Evolutionary conservation across 2,113 vertebrate species (phyloP).

Genomic region (Cryptoleucopteryx plumbea): DNA sequence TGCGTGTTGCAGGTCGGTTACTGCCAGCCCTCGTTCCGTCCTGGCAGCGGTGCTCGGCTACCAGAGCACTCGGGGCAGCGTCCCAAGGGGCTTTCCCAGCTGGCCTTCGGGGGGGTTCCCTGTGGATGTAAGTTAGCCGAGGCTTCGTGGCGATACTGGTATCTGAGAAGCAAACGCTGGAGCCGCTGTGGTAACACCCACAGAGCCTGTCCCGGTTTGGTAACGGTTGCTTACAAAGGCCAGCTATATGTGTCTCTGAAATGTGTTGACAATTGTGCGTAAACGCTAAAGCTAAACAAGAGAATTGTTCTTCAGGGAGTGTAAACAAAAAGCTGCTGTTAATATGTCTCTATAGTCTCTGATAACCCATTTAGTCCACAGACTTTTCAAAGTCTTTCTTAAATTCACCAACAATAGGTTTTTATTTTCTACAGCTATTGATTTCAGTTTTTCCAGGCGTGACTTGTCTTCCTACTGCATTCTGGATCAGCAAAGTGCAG

Average conservation of each 20-base stretch:
- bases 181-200: neutral
- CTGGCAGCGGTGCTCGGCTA: neutral
- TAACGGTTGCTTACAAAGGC: neutral
- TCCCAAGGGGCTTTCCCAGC: neutral
- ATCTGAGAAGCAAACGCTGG: neutral
- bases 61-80: neutral
- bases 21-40: neutral
- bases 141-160: rapidly evolving
- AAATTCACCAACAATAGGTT: neutral
- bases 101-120: neutral
- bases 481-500: neutral
- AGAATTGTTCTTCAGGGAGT: neutral
- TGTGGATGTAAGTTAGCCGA: rapidly evolving
- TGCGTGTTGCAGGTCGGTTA: rapidly evolving
- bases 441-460: neutral
- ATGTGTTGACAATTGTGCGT: neutral
- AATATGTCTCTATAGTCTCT: neutral
- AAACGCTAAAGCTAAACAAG: neutral
- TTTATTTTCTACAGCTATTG: neutral
- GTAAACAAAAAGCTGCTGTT: neutral
- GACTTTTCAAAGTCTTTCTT: neutral
- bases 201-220: rapidly evolving
- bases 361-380: neutral
- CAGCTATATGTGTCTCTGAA: neutral
- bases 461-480: neutral